Percentiles rank a stretch among this genome's conserved stretches.
Conservation (phyloP, 2,113 vertebrate genomes). For the Tragelaphus imberbis region DNA sequence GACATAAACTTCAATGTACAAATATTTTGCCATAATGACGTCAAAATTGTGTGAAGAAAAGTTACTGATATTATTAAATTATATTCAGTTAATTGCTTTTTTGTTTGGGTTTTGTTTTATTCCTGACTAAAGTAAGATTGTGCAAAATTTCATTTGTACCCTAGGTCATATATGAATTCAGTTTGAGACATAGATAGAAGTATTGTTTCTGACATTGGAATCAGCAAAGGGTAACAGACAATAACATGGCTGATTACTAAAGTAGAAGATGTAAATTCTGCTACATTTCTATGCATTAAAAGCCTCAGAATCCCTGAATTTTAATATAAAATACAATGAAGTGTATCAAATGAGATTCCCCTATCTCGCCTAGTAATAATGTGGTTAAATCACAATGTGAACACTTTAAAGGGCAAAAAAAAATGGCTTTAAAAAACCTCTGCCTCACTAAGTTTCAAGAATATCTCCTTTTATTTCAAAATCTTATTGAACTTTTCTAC, state of each 20-base stretch:
- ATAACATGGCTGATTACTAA: constrained; percentile 83
- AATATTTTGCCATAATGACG: background rate
- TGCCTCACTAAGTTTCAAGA: constrained; percentile 64
- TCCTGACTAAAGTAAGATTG: background rate
- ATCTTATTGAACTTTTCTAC: constrained; percentile 44
- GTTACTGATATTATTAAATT: background rate
- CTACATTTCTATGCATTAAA: constrained; percentile 83
- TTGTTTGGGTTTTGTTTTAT: background rate
- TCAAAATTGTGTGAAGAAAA: background rate
- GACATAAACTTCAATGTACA: background rate
- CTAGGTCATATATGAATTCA: constrained; percentile 36
- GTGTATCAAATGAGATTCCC: constrained; percentile 81
- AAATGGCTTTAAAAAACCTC: constrained; percentile 54
- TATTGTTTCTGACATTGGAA: constrained; percentile 81
- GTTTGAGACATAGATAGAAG: constrained; percentile 73
- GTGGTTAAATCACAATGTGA: constrained; percentile 71
- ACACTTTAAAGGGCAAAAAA: constrained; percentile 63
- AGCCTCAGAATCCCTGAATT: constrained; percentile 77
- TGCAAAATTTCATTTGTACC: constrained; percentile 20
- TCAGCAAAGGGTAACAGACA: constrained; percentile 80
- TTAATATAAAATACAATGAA: constrained; percentile 83
- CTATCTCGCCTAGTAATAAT: constrained; percentile 75
- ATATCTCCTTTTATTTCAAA: constrained; percentile 60
- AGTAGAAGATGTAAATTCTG: constrained; percentile 80
- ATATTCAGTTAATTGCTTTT: constrained; percentile 21